These are phyloP conservation scores for Sula dactylatra DNA, from an alignment of 2,113 vertebrate genomes.

Conservation along the genomic window DNA sequence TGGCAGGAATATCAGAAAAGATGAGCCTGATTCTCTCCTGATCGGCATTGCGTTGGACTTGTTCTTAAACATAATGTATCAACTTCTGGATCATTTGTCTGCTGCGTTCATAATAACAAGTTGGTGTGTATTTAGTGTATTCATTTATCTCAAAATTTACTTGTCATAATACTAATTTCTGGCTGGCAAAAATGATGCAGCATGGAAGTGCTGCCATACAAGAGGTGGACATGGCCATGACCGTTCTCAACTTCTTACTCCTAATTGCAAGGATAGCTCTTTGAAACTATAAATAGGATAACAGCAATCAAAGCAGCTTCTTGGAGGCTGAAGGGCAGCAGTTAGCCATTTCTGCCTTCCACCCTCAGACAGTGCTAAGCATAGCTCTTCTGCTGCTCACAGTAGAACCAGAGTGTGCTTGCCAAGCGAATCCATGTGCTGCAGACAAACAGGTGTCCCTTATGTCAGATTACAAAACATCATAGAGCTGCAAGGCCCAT, in stretches of 20 bases:
- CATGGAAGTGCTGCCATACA: neutral
- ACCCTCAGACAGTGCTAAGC: neutral
- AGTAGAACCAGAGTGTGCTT: neutral
- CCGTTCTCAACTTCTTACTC: neutral
- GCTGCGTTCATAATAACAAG: neutral
- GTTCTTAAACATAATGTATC: neutral
- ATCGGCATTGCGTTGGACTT: neutral
- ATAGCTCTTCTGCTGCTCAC: neutral
- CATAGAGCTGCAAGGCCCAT: slow-evolving; percentile 1
- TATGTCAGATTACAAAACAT: slow-evolving; percentile 33
- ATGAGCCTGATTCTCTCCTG: neutral
- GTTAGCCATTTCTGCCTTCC: slow-evolving; percentile 37
- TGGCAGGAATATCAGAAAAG: neutral
- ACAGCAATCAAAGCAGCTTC: neutral
- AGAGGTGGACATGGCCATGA: neutral
- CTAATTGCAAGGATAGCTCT: neutral
- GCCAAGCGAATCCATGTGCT: neutral
- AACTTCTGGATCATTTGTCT: neutral
- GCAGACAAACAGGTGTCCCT: slow-evolving; percentile 40
- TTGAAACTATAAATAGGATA: neutral
- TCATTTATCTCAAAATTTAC: neutral
- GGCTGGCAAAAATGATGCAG: neutral
- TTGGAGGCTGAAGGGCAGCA: slow-evolving; percentile 7
- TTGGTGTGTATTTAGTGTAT: neutral
- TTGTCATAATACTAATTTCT: neutral